Evolutionary conservation across 2,888 invertebrate species (phyloP).

Genomic region (Hedya salicella): DNA sequence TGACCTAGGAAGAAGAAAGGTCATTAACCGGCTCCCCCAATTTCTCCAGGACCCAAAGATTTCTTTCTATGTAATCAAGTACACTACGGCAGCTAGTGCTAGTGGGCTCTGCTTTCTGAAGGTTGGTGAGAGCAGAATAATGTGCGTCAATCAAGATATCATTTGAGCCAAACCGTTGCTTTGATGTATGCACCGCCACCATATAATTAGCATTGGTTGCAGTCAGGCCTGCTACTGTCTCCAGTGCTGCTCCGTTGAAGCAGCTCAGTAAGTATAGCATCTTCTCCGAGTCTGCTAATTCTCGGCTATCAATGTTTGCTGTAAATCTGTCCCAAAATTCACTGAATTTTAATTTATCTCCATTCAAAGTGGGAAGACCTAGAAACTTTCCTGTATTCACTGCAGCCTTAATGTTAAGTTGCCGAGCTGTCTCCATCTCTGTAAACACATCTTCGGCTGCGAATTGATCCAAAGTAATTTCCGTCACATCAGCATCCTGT

Average conservation of each 20-base stretch:
- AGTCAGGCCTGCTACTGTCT: neutral
- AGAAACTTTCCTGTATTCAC: neutral
- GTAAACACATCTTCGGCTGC: too few species aligned
- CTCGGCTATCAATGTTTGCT: neutral
- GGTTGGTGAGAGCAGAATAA: neutral
- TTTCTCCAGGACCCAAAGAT: neutral
- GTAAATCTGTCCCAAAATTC: neutral
- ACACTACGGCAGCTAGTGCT: neutral
- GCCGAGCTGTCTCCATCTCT: too few species aligned
- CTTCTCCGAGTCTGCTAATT: neutral
- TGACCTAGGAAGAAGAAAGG: too few species aligned
- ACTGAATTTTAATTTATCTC: neutral
- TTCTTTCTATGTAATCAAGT: neutral
- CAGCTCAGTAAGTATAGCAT: neutral
- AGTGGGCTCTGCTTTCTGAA: neutral
- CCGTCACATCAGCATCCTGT: too few species aligned
- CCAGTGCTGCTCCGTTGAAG: neutral
- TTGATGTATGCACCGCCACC: neutral
- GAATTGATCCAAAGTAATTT: too few species aligned
- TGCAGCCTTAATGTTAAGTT: neutral
- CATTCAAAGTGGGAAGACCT: neutral
- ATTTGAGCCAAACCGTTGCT: slow-evolving; percentile 1
- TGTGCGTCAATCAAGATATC: neutral
- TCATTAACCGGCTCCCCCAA: neutral
- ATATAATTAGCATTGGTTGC: neutral